Evolutionary conservation across 2,888 invertebrate species (phyloP).

Genomic region (Drosophila dives): DNA sequence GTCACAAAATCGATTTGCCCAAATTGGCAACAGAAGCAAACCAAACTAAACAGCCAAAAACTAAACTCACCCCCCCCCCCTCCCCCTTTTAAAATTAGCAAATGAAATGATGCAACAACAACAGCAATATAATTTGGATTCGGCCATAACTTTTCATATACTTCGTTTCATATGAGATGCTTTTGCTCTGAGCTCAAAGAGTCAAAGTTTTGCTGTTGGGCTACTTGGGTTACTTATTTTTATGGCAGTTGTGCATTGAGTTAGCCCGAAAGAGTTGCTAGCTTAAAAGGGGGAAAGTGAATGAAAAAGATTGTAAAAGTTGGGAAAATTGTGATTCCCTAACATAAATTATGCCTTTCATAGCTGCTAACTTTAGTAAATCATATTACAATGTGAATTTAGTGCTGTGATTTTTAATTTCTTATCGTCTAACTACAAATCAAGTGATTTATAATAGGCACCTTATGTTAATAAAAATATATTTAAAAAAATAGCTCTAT

Average conservation of each 20-base stretch:
- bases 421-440: not conserved
- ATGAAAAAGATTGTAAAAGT: constrained; percentile 19
- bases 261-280: constrained; percentile 20
- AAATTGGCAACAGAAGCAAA: constrained; percentile 53
- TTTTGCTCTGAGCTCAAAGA: constrained; percentile 22
- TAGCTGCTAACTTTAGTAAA: constrained; percentile 44
- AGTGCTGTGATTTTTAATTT: constrained; percentile 28
- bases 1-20: constrained; percentile 74
- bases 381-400: constrained; percentile 33
- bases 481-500: not conserved
- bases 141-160: constrained; percentile 52
- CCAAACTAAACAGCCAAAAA: too few species aligned
- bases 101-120: constrained; percentile 42
- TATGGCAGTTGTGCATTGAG: constrained; percentile 56
- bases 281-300: not conserved
- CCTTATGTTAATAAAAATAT: not conserved
- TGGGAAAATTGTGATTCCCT: constrained; percentile 37
- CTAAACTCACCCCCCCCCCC: too few species aligned
- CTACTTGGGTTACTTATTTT: constrained; percentile 42
- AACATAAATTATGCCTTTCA: constrained; percentile 37
- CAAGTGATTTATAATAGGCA: constrained; percentile 12
- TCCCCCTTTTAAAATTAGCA: constrained; percentile 37
- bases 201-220: constrained; percentile 45
- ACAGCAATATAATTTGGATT: constrained; percentile 16
- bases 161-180: constrained; percentile 44